Evolutionary conservation across 2,888 invertebrate genomes (phyloP), one percentile per base, ranked within the genome.

Genomic region (Metellina segmentata): DNA sequence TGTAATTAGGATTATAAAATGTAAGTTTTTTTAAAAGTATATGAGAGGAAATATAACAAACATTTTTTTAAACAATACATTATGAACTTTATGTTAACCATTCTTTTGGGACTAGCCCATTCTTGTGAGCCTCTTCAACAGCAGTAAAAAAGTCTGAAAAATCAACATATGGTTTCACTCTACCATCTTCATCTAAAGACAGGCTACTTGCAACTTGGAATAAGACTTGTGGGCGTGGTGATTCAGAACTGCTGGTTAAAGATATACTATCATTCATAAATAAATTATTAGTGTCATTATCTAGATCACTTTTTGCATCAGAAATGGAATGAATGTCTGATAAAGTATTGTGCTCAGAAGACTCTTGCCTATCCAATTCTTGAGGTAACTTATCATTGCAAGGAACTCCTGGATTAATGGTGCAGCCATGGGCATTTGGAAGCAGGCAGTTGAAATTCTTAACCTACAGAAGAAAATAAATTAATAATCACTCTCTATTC

Each of bases 401-500:
- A 34, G 34, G 34, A 5, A 9, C 61, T 9, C 61, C 61, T 5
- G 95, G 94, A 91, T 16, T 13, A 48, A 74, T 13, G 20, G 69
- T 19, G 51, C 94, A 95, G 72, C 94, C 94, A 19, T 96, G 95
- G 0, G 96, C 96, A 93, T 96, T 96, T 0, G 97, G 96, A 34
- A 98, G 95, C 0, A 97, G 96, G 94, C 97, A 98, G 94, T 97
- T 98, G 94, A 98, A 98, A 94, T 98, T 98, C 75, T 98, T 96
- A 34, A 92, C 81, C 92, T 92, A 19, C n/a, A 61, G 70, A 85
- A 87, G 51, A 19, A 74, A 74, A 49, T 69, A 69, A 52, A 78
- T 20, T 53, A 20, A 11, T 81, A 34, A 34, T 34, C 34, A 34
- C 4, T 34, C 1, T 34, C 34, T 34, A 1, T 1, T 34, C 34